Percentiles rank a stretch among this genome's conserved stretches.
Conservation (phyloP, 2,797 vertebrate genomes). For the Hafferia zeledoni region DNA sequence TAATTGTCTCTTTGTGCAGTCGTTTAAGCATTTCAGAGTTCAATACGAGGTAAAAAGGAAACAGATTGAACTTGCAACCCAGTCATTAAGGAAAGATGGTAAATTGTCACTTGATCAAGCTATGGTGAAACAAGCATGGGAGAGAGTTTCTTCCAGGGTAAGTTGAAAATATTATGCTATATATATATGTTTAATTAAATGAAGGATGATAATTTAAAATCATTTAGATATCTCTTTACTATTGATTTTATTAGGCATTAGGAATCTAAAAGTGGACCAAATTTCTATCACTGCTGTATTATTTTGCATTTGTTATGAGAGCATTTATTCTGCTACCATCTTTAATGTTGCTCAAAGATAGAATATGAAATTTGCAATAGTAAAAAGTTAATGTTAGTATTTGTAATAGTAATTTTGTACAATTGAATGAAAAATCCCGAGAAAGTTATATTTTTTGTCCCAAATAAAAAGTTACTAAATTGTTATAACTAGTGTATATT, state of each 20-base stretch:
- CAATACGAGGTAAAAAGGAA: slow-evolving; percentile 90
- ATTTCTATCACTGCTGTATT: not conserved
- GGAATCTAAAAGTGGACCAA: not conserved
- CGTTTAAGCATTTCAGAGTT: slow-evolving; percentile 88
- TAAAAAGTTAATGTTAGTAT: not conserved
- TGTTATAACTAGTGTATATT: not conserved
- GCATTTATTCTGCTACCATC: not conserved
- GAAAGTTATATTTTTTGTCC: not conserved
- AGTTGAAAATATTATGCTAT: slow-evolving; percentile 42
- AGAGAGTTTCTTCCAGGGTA: slow-evolving; percentile 89
- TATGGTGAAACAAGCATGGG: slow-evolving; percentile 94
- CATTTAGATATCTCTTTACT: not conserved
- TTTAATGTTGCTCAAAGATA: not conserved
- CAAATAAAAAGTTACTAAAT: not conserved
- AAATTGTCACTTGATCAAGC: slow-evolving; percentile 96
- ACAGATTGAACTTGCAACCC: slow-evolving; percentile 84
- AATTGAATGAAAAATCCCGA: not conserved
- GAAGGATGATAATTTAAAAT: not conserved
- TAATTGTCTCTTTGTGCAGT: slow-evolving; percentile 75
- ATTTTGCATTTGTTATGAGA: not conserved
- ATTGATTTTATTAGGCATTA: not conserved
- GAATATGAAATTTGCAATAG: not conserved
- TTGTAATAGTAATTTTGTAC: not conserved
- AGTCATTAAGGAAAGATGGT: slow-evolving; percentile 90
- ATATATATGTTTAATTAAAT: not conserved